A percentile compares a stretch with the other conserved stretches of the same genome.
Conservation (phyloP, 2,888 invertebrate species). For the Eustalomyia histrio region DNA sequence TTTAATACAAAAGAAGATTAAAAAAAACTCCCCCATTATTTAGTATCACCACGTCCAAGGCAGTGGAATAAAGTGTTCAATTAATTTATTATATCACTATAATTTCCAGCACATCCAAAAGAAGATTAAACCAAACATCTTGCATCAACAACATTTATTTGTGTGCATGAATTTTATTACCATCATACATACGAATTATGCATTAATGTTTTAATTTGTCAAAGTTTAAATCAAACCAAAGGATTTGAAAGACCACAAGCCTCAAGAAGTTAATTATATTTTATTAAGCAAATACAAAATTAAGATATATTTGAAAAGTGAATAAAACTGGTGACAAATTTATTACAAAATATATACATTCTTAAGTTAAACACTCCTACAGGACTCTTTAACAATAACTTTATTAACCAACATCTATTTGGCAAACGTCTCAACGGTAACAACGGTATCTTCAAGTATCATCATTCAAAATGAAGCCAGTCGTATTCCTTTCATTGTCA, state of each 20-base stretch:
- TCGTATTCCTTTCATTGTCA: conserved; percentile 75
- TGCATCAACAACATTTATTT: background rate
- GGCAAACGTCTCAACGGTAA: background rate
- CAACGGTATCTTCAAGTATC: background rate
- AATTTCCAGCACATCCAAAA: background rate
- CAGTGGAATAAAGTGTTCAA: conserved; percentile 25
- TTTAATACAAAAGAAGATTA: background rate
- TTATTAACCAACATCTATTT: background rate
- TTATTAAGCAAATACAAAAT: conserved; percentile 13
- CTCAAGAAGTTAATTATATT: conserved; percentile 16
- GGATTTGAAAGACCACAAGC: too few relatives aligned
- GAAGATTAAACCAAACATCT: conserved; percentile 1
- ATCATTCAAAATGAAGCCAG: conserved; percentile 74
- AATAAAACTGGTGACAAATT: background rate
- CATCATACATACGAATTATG: conserved; percentile 24
- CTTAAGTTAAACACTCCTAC: background rate
- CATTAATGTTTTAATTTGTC: conserved; percentile 18
- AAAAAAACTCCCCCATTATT: conserved; percentile 6
- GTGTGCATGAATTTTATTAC: too few relatives aligned
- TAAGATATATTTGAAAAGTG: conserved; percentile 4
- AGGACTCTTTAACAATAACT: background rate
- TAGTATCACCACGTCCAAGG: conserved; percentile 14
- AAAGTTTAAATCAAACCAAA: conserved; percentile 1
- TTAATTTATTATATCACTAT: conserved; percentile 26
- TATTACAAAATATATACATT: too few relatives aligned